Percentiles rank a stretch among this genome's conserved stretches.
Conservation (phyloP, 2,888 invertebrate genomes). For the Artemia sinica region DNA sequence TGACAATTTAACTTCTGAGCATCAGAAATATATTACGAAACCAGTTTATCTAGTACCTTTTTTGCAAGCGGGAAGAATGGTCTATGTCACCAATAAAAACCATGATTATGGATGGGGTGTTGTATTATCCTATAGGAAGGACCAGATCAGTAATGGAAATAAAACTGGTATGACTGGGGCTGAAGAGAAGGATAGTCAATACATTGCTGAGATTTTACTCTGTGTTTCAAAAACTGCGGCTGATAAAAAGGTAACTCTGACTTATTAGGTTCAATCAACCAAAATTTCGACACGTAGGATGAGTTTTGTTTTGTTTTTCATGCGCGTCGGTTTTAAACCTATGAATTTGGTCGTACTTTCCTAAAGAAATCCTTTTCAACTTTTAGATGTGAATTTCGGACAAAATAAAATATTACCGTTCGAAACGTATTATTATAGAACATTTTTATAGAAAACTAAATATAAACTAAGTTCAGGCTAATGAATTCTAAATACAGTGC, state of each 20-base stretch:
- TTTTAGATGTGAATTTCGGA: too few species aligned
- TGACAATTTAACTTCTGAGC: slow-evolving; percentile 51
- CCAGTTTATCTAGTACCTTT: slow-evolving; percentile 78
- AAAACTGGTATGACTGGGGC: slow-evolving; percentile 25
- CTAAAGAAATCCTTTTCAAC: too few species aligned
- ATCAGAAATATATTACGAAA: slow-evolving; percentile 58
- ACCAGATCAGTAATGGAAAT: slow-evolving; percentile 31
- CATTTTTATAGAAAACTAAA: too few species aligned
- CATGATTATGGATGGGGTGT: slow-evolving; percentile 93
- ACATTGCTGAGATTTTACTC: slow-evolving; percentile 65
- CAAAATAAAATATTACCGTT: too few species aligned
- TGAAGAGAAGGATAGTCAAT: slow-evolving; percentile 38
- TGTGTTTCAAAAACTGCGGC: slow-evolving; percentile 38
- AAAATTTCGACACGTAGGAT: too few species aligned
- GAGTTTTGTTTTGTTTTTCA: too few species aligned
- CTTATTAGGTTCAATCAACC: too few species aligned
- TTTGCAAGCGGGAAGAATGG: slow-evolving; percentile 77
- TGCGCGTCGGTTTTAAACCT: too few species aligned
- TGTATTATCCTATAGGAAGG: slow-evolving; percentile 75
- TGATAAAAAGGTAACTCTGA: slow-evolving; percentile 19
- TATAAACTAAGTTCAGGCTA: too few species aligned
- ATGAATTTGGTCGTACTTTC: too few species aligned
- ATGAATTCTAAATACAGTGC: too few species aligned
- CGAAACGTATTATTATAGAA: too few species aligned
- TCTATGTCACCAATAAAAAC: slow-evolving; percentile 69